A percentile compares a stretch with the other conserved stretches of the same genome.
These are phyloP conservation scores for Eilema sororculum DNA, from an alignment of 2,888 invertebrate species.

Conservation along the genomic window DNA sequence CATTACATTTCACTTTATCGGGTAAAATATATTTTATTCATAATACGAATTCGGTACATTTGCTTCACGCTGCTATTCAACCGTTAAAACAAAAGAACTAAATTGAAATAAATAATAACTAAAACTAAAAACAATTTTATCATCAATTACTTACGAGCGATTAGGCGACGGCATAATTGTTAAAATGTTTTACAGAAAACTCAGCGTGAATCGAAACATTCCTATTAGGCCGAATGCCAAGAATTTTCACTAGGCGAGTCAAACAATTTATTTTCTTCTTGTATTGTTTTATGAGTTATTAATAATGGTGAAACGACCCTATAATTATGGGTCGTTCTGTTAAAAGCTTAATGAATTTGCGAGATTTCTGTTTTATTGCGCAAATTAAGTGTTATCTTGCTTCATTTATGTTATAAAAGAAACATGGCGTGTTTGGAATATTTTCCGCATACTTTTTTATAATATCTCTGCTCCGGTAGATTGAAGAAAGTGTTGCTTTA, in stretches of 20 bases:
- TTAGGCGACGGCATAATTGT: constrained; percentile 45
- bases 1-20: not conserved
- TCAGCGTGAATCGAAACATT: constrained; percentile 40
- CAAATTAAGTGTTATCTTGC: constrained; percentile 52
- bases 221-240: constrained; percentile 51
- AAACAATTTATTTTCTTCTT: constrained; percentile 52
- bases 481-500: constrained; percentile 13
- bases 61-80: constrained; percentile 2
- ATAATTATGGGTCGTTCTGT: constrained; percentile 54
- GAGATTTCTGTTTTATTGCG: constrained; percentile 55
- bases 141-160: constrained; percentile 42
- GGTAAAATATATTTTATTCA: not conserved
- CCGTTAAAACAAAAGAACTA: constrained; percentile 18
- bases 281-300: constrained; percentile 55
- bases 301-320: constrained; percentile 53
- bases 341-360: constrained; percentile 57
- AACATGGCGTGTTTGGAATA: constrained; percentile 43
- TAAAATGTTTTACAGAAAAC: constrained; percentile 49
- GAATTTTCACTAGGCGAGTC: constrained; percentile 49
- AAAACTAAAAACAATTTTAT: constrained; percentile 27
- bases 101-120: constrained; percentile 27
- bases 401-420: constrained; percentile 47
- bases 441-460: constrained; percentile 25
- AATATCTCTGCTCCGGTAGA: constrained; percentile 13
- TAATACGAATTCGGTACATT: not conserved